phyloP scores from a whole-genome alignment of 2,797 vertebrate species.

The Cynopterus sphinx region DNA sequence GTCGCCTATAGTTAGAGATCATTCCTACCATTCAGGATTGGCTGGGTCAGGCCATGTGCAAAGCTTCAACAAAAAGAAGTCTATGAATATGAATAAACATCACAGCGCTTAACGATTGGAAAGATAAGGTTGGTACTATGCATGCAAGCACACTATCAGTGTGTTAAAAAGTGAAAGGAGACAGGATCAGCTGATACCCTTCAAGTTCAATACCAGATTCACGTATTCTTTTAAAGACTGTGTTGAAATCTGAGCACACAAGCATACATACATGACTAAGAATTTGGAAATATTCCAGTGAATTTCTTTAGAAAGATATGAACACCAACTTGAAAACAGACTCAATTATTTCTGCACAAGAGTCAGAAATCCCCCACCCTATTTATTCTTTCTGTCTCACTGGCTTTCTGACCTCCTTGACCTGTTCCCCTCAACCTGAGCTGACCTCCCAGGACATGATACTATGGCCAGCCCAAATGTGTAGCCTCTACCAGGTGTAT shows the following conservation, averaged over 20 bases:
- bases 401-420: not conserved
- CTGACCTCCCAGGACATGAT: accelerated
- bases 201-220: not conserved
- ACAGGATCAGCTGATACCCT: not conserved
- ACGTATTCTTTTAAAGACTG: not conserved
- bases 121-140: not conserved
- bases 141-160: not conserved
- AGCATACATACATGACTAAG: not conserved
- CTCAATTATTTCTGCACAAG: not conserved
- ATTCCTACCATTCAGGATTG: not conserved
- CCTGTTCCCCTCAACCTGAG: not conserved
- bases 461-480: not conserved
- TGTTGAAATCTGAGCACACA: not conserved
- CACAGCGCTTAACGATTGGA: not conserved
- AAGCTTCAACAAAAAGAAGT: not conserved
- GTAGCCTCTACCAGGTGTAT: not conserved
- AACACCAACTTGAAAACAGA: not conserved
- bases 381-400: not conserved
- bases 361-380: not conserved
- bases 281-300: slow-evolving; percentile 2
- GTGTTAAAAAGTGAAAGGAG: not conserved
- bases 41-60: not conserved
- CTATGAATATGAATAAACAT: not conserved
- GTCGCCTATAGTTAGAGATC: not conserved
- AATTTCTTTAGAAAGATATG: not conserved